A percentile compares a stretch with the other conserved stretches of the same genome.
These are phyloP conservation scores for Diaperis boleti DNA, from an alignment of 2,888 invertebrate genomes.

Conservation along the genomic window DNA sequence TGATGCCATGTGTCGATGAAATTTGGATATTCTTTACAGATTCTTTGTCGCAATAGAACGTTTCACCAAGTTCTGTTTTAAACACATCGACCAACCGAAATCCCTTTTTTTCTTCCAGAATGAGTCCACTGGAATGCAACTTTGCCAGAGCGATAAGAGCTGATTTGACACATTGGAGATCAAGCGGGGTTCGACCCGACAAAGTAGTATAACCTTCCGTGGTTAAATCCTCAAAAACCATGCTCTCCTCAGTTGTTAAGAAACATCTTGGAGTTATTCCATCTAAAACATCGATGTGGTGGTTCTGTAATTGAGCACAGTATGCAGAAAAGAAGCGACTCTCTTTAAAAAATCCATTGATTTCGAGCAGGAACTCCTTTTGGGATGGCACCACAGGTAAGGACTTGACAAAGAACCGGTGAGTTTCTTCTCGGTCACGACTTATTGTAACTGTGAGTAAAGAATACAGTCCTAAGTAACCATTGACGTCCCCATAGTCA, in stretches of 20 bases:
- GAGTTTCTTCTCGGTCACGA: constrained; percentile 27
- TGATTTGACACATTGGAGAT: constrained; percentile 46
- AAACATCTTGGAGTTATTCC: constrained; percentile 61
- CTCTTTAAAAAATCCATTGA: constrained; percentile 69
- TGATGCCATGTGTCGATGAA: constrained; percentile 56
- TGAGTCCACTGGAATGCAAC: constrained; percentile 57
- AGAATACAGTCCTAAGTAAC: constrained; percentile 52
- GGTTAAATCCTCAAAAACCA: constrained; percentile 63
- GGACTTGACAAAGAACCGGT: constrained; percentile 72
- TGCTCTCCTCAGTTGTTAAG: constrained; percentile 48
- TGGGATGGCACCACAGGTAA: constrained; percentile 69
- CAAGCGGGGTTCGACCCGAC: constrained; percentile 42
- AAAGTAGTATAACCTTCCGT: constrained; percentile 52
- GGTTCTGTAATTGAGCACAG: constrained; percentile 62
- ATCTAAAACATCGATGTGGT: constrained; percentile 46
- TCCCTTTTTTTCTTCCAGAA: constrained; percentile 58
- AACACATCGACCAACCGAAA: constrained; percentile 43
- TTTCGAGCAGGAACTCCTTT: constrained; percentile 65
- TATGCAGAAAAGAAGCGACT: constrained; percentile 65
- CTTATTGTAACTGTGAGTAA: constrained; percentile 42
- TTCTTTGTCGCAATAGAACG: background rate
- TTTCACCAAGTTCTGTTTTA: background rate
- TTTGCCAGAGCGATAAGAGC: constrained; percentile 51
- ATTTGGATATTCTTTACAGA: constrained; percentile 48
- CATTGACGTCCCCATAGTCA: constrained; percentile 39